Conservation (phyloP, 2,113 vertebrate species). For the Campylomormyrus tamandua region DNA sequence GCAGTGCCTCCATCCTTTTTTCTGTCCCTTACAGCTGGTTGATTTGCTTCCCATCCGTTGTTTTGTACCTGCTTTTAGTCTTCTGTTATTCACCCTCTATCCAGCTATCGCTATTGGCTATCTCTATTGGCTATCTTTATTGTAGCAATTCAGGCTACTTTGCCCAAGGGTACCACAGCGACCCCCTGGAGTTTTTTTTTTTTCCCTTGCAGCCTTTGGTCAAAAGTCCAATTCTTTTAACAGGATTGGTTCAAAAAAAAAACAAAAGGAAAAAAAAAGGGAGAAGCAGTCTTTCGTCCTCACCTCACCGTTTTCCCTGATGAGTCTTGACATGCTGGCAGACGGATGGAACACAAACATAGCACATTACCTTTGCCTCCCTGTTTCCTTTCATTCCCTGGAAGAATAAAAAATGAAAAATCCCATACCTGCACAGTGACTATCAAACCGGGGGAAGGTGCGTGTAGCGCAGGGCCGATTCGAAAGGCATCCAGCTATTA, state of each 20-base stretch:
- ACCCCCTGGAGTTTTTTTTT: no score
- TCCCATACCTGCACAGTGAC: slow-evolving; percentile 9
- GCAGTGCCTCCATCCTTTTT: background rate
- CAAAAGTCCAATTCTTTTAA: background rate
- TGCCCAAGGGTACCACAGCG: background rate
- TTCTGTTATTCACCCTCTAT: background rate
- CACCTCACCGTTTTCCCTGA: background rate
- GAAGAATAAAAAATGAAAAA: slow-evolving; percentile 21
- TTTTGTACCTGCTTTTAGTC: background rate
- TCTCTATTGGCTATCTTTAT: background rate
- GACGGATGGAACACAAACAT: background rate
- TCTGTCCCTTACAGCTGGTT: background rate
- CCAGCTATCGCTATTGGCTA: background rate
- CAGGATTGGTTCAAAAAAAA: background rate
- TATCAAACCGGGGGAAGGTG: slow-evolving; percentile 6
- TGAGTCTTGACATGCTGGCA: background rate
- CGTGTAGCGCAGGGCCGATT: background rate
- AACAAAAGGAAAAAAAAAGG: background rate
- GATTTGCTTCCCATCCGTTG: background rate
- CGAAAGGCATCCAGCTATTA: slow-evolving; percentile 23
- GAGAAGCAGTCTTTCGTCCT: background rate
- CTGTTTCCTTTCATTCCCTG: slow-evolving; percentile 13
- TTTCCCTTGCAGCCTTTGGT: background rate
- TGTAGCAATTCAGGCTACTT: background rate
- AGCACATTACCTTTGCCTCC: background rate